phyloP scores from a whole-genome alignment of 2,113 vertebrate genomes.

The Cynoglossus semilaevis region DNA sequence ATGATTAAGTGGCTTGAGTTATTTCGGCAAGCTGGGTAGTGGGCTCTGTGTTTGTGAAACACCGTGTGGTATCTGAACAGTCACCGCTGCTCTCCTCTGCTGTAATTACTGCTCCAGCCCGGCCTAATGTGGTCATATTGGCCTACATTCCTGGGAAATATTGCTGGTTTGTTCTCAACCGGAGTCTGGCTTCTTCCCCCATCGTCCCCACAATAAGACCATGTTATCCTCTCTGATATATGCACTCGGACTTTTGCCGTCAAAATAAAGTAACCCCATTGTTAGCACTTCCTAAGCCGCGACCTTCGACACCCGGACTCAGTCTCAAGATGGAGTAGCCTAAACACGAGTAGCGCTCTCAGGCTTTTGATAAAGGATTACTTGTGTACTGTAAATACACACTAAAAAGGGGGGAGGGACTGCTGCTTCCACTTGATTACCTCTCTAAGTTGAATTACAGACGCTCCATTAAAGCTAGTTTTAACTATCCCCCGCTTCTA shows the following conservation, averaged over 20 bases:
- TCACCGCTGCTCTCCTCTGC: conserved; percentile 35
- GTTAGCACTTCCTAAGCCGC: conserved; percentile 65
- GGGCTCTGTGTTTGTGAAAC: conserved; percentile 37
- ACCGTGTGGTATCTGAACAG: conserved; percentile 41
- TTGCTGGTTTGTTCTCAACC: conserved; percentile 41
- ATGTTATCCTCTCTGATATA: conserved; percentile 33
- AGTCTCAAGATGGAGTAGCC: conserved; percentile 25
- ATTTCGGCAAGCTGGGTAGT: conserved; percentile 54
- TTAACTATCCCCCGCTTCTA: conserved; percentile 24
- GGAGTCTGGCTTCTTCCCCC: conserved; percentile 35
- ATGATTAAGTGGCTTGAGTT: conserved; percentile 44
- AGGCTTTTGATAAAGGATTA: conserved; percentile 57
- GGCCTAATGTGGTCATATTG: conserved; percentile 71
- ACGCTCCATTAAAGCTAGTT: conserved; percentile 67
- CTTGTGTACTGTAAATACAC: conserved; percentile 68
- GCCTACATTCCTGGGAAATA: conserved; percentile 72
- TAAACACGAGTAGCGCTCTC: conserved; percentile 41
- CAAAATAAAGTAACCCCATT: conserved; percentile 64
- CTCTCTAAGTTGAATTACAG: conserved; percentile 62
- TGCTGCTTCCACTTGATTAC: conserved; percentile 56
- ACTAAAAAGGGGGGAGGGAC: conserved; percentile 65
- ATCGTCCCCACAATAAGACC: conserved; percentile 39
- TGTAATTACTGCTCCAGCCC: conserved; percentile 57
- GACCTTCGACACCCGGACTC: conserved; percentile 52
- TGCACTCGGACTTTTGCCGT: conserved; percentile 21